These are phyloP conservation scores for Brachionus rotundiformis DNA, from an alignment of 1,140 invertebrate species.

Conservation along the genomic window DNA sequence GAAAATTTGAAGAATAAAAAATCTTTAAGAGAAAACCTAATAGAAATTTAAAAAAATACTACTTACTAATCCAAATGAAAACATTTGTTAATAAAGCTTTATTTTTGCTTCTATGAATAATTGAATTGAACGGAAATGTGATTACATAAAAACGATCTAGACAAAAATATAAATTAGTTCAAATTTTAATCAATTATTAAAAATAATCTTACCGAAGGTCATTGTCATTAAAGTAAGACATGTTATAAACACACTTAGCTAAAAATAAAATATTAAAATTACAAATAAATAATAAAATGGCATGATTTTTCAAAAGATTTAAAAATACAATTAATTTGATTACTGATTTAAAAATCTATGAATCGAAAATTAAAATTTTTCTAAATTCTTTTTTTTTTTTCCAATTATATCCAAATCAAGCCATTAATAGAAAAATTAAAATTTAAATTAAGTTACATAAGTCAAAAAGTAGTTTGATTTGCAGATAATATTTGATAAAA, in stretches of 20 bases:
- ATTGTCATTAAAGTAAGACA: slow-evolving; percentile 47
- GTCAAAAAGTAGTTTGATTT: slow-evolving; percentile 40
- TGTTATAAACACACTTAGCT: slow-evolving; percentile 42
- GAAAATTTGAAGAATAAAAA: neutral
- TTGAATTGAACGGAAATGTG: neutral
- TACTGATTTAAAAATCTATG: too few species aligned
- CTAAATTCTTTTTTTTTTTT: too few species aligned
- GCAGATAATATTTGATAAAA: slow-evolving; percentile 39
- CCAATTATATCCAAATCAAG: neutral
- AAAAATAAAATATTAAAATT: neutral
- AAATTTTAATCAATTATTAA: neutral
- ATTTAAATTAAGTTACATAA: slow-evolving; percentile 27
- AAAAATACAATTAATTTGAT: too few species aligned
- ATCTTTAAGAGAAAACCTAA: too few species aligned
- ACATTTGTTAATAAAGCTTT: slow-evolving; percentile 31
- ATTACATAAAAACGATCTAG: slow-evolving; percentile 25
- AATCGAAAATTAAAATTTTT: too few species aligned
- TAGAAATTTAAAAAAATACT: neutral
- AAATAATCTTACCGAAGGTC: slow-evolving; percentile 10
- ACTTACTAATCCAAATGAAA: slow-evolving; percentile 41
- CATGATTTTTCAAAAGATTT: too few species aligned
- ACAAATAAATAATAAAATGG: neutral
- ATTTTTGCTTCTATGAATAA: neutral
- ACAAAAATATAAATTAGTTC: neutral
- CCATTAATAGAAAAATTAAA: neutral